Base-by-base conservation (phyloP, 1,140 invertebrate genomes). In the Littorina saxatilis region DNA sequence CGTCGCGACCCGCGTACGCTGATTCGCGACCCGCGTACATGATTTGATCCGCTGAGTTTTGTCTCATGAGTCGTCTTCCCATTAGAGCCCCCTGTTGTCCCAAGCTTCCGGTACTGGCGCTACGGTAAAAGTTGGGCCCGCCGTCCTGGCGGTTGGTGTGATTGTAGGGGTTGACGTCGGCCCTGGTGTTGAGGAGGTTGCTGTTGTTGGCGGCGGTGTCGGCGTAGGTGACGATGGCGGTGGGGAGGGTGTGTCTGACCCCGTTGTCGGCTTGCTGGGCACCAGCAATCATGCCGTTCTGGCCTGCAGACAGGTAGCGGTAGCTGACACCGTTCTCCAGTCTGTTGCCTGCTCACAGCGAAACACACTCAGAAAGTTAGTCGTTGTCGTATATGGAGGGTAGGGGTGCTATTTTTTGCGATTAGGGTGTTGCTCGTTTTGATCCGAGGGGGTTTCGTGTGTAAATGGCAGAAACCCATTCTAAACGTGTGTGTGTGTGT, bases 141-240 rank as follows among this genome's bases (percentile, higher is more conserved):
- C 7, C 72, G 37, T 43, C 15, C 27, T 76, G 43, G 37, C 17
- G 32, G 17, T 7, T 27, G 20, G n/a, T n/a, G n/a, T n/a, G n/a
- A n/a, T n/a, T n/a, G n/a, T n/a, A n/a, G n/a, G n/a, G n/a, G n/a
- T n/a, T n/a, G n/a, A n/a, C n/a, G 20, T n/a, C 29, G 27, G 3
- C 0, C 5, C n/a, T 52, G 74, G 52, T 40, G 74, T 7, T 76
- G 43, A n/a, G n/a, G n/a, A n/a, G n/a, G 47, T 29, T 37, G 52
- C 29, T 11, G 35, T 52, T 35, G 40, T 7, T 47, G 50, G 15
- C 29, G 72, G 23, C 17, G 1, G 3, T 9, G 32, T 11, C 43
- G 63, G 15, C 23, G 78, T 79, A 50, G 55, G 61, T 72, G 61
- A 79, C 63, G 35, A 70, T 27, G 27, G 17, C 43, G 37, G 61